Conservation (phyloP, 2,113 vertebrate species). For the Scomber japonicus region DNA sequence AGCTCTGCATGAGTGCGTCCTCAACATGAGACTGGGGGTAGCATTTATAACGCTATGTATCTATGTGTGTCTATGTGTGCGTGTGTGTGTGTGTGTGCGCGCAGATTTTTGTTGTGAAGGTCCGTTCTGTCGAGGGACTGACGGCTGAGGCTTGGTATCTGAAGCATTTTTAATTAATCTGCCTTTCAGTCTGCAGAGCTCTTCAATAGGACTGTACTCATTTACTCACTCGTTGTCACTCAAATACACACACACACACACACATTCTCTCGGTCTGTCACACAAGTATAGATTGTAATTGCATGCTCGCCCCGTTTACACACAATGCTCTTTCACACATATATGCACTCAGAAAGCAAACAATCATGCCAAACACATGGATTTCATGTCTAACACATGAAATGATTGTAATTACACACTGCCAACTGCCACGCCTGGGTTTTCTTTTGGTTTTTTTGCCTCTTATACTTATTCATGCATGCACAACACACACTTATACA, state of each 20-base stretch:
- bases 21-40: conserved; percentile 15
- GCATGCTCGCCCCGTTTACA: conserved; percentile 21
- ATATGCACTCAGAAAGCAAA: conserved; percentile 19
- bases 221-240: conserved; percentile 38
- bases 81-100: neutral
- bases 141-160: conserved; percentile 44
- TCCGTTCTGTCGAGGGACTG: conserved; percentile 31
- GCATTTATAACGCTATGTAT: neutral
- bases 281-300: conserved; percentile 32
- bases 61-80: neutral
- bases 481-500: neutral
- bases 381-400: conserved; percentile 16
- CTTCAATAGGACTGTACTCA: conserved; percentile 48
- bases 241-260: conserved; percentile 9
- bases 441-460: too few species aligned
- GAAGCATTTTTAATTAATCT: conserved; percentile 75
- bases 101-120: conserved; percentile 42
- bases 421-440: neutral
- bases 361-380: conserved; percentile 18
- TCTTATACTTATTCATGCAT: neutral
- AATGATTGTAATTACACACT: conserved; percentile 4
- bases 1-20: conserved; percentile 33
- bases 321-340: conserved; percentile 22
- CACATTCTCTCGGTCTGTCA: neutral
- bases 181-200: conserved; percentile 54